Base-by-base conservation (phyloP, 1,140 invertebrate species). In the Solenopsis fugax region DNA sequence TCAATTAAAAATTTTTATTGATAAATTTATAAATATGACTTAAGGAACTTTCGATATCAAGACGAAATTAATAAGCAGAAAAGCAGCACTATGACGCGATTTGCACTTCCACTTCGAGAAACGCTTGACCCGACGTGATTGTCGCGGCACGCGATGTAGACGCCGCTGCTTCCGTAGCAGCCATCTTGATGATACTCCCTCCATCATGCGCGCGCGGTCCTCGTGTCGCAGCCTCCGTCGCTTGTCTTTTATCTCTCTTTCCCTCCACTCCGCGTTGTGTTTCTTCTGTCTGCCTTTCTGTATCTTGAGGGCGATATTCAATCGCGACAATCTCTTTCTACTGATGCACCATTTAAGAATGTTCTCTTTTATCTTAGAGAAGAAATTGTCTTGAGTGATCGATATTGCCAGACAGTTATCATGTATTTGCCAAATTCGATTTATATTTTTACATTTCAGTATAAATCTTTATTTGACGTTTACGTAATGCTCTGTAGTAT, bases 131-230 rank as follows among this genome's bases (percentile, higher is more conserved):
- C 72, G 65, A 75, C 87, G 75, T 84, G 81, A 87, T 84, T 85
- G 62, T 54, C 86, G 84, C 87, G 71, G 58, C 87, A 72, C 88
- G 71, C 93, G 93, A 94, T 90, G 92, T 87, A 86, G 87, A 88
- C 89, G 87, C 88, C 84, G 88, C 86, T 60, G 54, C 88, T 75
- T 58, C 56, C 90, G 85, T 78, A 90, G 81, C 94, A 91, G 94
- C 94, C 94, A 95, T 95, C 93, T 95, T 95, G 93, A 69, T 73
- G 85, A 89, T 88, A 89, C 91, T 92, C 93, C 91, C 91, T 89
- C 87, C 87, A 91, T 87, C 88, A 58, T 89, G 71, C 86, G 88
- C 89, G 84, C 78, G 78, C 90, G 93, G 88, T 93, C 91, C 91
- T 91, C 93, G 88, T 87, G 91, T 90, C 76, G 72, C 90, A 92